Evolutionary conservation across 2,888 invertebrate genomes (phyloP), one percentile per base, ranked within the genome.

Genomic region (Ferrisia virgata): DNA sequence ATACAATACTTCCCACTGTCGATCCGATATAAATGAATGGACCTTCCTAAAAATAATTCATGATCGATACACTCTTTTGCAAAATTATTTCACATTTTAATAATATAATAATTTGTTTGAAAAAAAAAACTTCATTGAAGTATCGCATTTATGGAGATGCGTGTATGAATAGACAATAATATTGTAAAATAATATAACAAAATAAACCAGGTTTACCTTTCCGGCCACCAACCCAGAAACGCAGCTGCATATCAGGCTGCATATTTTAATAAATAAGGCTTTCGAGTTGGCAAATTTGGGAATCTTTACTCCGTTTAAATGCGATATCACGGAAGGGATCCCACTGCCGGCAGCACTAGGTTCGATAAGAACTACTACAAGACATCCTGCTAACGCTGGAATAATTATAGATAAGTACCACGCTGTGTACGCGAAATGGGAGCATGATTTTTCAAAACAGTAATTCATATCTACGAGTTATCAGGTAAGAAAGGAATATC

Each of bases 21-120:
- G 92, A 91, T 18, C 92, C 93, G 25, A 91, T 91, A 87, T 93
- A 92, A 85, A 93, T 92, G 92, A 92, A 92, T 11, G 92, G 92
- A 1, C 92, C 87, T 86, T 87, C 87, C 87, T 87, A 78, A 69
- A 82, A 47, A 78, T 28, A 31, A 69, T 13, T 22, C 18, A 81
- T 11, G n/a, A n/a, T n/a, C n/a, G n/a, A n/a, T n/a, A n/a, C n/a
- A n/a, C n/a, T n/a, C n/a, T n/a, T n/a, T n/a, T 39, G 39, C 5
- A 39, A 39, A 39, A 39, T 39, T 39, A 39, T 39, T 39, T 39
- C 39, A n/a, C n/a, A n/a, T n/a, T n/a, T n/a, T n/a, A n/a, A n/a
- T n/a, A n/a, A n/a, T n/a, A n/a, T n/a, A n/a, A n/a, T n/a, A n/a
- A n/a, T n/a, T n/a, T n/a, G n/a, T n/a, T n/a, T n/a, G n/a, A n/a